Conservation (phyloP, 2,888 invertebrate genomes). For the Hirtodrosophila trivittata region DNA sequence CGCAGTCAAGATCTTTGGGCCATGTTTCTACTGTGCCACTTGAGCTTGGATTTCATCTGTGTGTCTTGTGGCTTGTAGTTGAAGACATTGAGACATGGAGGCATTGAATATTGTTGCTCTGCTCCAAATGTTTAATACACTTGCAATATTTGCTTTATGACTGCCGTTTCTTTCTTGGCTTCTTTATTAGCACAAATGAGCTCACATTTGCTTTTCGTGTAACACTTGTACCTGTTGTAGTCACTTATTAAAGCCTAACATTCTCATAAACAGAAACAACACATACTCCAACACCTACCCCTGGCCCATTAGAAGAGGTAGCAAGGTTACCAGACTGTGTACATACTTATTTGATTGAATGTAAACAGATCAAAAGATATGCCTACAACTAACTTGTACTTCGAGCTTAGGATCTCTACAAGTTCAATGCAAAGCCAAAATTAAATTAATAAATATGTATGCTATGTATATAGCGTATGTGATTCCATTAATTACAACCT, state of each 20-base stretch:
- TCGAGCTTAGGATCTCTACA: conserved; percentile 26
- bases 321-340: conserved; percentile 44
- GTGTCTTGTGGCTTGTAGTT: conserved; percentile 25
- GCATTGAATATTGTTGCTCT: conserved; percentile 41
- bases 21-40: conserved; percentile 41
- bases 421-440: conserved; percentile 8
- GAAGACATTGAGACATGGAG: conserved; percentile 55
- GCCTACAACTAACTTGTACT: conserved; percentile 1
- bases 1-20: conserved; percentile 36
- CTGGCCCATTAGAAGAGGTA: conserved; percentile 12
- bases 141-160: conserved; percentile 55
- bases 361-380: conserved; percentile 46
- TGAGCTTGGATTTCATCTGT: conserved; percentile 62
- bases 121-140: conserved; percentile 55
- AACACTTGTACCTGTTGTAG: conserved; percentile 26
- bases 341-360: conserved; percentile 45
- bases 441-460: conserved; percentile 7
- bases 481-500: too few relatives aligned
- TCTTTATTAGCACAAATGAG: conserved; percentile 68
- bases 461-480: too few relatives aligned
- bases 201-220: conserved; percentile 29
- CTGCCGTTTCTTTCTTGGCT: conserved; percentile 41
- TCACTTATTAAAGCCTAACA: conserved; percentile 55
- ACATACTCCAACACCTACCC: conserved; percentile 1
- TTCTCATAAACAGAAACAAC: conserved; percentile 34